Evolutionary conservation across 2,888 invertebrate species (phyloP).

Genomic region (Oconnorella tubifera): DNA sequence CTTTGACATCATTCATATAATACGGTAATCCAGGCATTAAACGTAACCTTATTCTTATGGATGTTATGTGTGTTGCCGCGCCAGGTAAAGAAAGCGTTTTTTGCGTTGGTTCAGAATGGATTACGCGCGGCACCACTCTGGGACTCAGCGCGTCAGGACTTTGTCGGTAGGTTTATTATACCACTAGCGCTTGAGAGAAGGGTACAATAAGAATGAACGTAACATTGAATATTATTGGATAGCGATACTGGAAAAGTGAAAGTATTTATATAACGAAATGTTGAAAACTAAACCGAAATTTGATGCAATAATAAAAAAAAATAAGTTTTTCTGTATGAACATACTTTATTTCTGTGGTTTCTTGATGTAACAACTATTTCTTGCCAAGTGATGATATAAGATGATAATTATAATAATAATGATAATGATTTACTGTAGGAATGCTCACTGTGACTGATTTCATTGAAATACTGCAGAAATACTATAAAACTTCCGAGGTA

Average conservation of each 20-base stretch:
- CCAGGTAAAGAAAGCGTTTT: constrained; percentile 73
- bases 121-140: constrained; percentile 96
- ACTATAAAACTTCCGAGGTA: constrained; percentile 77
- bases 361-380: not conserved
- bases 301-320: too few species aligned
- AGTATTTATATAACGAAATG: not conserved
- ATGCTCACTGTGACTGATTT: constrained; percentile 99
- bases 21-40: too few species aligned
- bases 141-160: constrained; percentile 86
- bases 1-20: too few species aligned
- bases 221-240: too few species aligned
- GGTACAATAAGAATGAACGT: too few species aligned
- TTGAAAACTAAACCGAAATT: too few species aligned
- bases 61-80: too few species aligned
- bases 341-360: too few species aligned
- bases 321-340: not conserved
- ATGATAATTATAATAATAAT: not conserved
- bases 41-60: too few species aligned
- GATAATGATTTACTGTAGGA: constrained; percentile 45
- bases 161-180: constrained; percentile 67
- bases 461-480: constrained; percentile 88
- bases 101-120: constrained; percentile 97
- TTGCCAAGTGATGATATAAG: not conserved
- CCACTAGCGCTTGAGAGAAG: not conserved
- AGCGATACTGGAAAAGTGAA: too few species aligned